Evolutionary conservation across 2,113 vertebrate genomes (phyloP).

Genomic region (Scartelaos histophorus): DNA sequence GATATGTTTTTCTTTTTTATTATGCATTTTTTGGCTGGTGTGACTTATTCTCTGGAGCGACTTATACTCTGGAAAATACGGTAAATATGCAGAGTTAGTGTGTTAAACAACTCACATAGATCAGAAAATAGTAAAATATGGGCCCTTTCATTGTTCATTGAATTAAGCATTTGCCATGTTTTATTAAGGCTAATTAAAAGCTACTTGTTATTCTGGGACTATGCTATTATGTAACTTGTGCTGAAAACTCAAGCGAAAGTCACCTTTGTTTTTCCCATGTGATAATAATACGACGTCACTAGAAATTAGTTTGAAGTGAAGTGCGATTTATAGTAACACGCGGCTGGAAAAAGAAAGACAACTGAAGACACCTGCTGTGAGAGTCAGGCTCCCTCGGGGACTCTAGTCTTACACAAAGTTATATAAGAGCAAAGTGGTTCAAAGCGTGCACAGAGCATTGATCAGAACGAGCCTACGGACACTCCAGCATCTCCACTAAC

Average conservation of each 20-base stretch:
- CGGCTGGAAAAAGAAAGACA: slow-evolving; percentile 9
- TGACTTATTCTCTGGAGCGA: no score
- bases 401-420: slow-evolving; percentile 23
- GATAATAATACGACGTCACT: slow-evolving; percentile 9
- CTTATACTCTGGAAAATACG: no score
- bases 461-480: slow-evolving; percentile 32
- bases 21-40: no score
- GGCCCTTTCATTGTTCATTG: no score
- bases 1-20: no score
- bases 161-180: no score
- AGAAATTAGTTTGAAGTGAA: slow-evolving; percentile 3
- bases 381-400: slow-evolving; percentile 20
- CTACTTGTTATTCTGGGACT: no score
- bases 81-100: no score
- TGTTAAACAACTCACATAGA: no score
- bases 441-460: slow-evolving; percentile 28
- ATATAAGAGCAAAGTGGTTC: slow-evolving; percentile 28
- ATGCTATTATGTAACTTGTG: no score
- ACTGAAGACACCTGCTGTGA: slow-evolving; percentile 31
- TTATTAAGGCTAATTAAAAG: no score
- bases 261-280: slow-evolving; percentile 30
- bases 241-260: slow-evolving; percentile 5
- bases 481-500: slow-evolving; percentile 16
- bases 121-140: no score
- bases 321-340: slow-evolving; percentile 31